Evolutionary conservation across 2,113 vertebrate genomes (phyloP).

Genomic region (Osmerus mordax): DNA sequence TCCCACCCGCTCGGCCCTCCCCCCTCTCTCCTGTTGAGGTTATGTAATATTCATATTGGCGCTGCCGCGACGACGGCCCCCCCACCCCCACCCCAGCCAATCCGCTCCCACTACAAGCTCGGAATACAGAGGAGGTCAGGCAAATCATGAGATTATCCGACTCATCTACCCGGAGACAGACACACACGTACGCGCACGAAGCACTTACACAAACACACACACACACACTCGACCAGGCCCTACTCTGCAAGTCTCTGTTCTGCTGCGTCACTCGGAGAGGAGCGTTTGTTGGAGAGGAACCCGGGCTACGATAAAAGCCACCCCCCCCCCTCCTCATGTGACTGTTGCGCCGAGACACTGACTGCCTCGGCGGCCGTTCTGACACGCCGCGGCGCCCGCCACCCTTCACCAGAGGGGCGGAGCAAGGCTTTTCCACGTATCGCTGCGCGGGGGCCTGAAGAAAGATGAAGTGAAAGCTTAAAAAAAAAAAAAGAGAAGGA

Average conservation of each 20-base stretch:
- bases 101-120: constrained; percentile 38
- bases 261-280: background rate
- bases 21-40: constrained; percentile 28
- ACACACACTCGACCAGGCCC: background rate
- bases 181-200: background rate
- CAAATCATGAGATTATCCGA: constrained; percentile 68
- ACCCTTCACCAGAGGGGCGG: too few species aligned
- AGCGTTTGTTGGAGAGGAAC: too few species aligned
- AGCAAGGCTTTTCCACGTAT: too few species aligned
- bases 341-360: too few species aligned
- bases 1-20: constrained; percentile 23
- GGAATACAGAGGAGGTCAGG: constrained; percentile 61
- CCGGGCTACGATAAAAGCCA: too few species aligned
- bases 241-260: background rate
- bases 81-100: constrained; percentile 45
- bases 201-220: constrained; percentile 15
- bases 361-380: too few species aligned
- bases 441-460: too few species aligned
- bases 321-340: too few species aligned
- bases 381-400: too few species aligned
- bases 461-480: too few species aligned
- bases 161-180: constrained; percentile 54
- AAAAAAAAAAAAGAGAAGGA: too few species aligned
- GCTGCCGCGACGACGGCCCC: constrained; percentile 28
- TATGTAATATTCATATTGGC: constrained; percentile 61